phyloP scores from a whole-genome alignment of 2,113 vertebrate species.

The Nymphicus hollandicus region DNA sequence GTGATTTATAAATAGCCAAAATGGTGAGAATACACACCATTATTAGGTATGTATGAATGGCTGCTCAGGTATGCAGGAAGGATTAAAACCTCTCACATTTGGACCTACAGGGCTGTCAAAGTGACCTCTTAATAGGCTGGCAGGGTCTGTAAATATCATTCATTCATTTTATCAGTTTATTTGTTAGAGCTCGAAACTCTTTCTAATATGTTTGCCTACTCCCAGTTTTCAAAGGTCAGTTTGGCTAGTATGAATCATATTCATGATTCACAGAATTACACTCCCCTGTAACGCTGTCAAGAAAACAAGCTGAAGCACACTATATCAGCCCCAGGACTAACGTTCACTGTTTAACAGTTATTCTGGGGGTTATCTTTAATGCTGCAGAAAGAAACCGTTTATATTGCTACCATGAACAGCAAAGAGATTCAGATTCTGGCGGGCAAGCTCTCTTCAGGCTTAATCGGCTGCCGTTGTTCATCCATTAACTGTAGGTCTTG shows the following conservation, averaged over 20 bases:
- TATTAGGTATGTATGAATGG: neutral
- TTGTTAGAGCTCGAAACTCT: conserved; percentile 7
- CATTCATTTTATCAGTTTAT: conserved; percentile 35
- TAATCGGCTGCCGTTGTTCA: neutral
- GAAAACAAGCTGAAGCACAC: conserved; percentile 1
- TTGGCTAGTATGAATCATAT: conserved; percentile 56
- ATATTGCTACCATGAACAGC: neutral
- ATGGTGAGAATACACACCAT: neutral
- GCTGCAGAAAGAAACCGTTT: neutral
- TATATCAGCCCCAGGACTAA: neutral
- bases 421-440: conserved; percentile 2
- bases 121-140: conserved; percentile 2
- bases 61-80: neutral
- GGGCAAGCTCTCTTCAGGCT: neutral
- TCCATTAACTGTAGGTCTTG: conserved; percentile 24
- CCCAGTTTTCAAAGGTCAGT: conserved; percentile 51
- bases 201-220: conserved; percentile 42
- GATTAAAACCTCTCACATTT: neutral
- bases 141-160: conserved; percentile 13
- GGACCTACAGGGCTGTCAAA: neutral
- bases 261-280: neutral
- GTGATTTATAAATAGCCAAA: neutral
- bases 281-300: neutral
- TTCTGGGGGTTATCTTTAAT: neutral
- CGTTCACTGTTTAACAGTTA: neutral